phyloP scores from a whole-genome alignment of 2,888 invertebrate species.

The Aphidoletes aphidimyza region DNA sequence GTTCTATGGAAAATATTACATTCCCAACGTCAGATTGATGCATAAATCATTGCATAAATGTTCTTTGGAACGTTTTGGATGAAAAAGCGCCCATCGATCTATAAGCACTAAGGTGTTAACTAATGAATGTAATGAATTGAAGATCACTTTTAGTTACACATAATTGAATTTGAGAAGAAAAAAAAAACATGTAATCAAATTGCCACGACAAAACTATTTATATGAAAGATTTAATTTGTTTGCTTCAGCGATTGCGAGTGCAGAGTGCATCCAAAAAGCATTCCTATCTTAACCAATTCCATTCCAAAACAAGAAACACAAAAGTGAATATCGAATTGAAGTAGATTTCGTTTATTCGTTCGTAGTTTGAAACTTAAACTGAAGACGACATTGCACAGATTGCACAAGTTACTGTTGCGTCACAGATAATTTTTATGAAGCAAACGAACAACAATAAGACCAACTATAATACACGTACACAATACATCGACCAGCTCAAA shows the following conservation, averaged over 20 bases:
- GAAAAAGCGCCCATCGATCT: too few species aligned
- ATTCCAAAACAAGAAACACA: too few species aligned
- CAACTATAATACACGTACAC: not conserved
- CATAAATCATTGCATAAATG: too few species aligned
- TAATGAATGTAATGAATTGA: not conserved
- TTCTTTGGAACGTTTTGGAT: too few species aligned
- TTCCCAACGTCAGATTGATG: too few species aligned
- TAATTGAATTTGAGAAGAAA: not conserved
- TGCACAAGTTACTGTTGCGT: not conserved
- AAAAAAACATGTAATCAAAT: not conserved
- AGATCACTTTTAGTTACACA: not conserved
- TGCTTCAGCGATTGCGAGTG: too few species aligned
- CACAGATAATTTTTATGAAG: slow-evolving; percentile 23
- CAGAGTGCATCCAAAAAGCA: too few species aligned
- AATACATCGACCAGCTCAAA: not conserved
- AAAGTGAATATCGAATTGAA: not conserved
- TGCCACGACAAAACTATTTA: not conserved
- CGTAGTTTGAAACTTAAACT: slow-evolving; percentile 44
- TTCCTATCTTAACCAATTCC: too few species aligned
- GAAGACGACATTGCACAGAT: not conserved
- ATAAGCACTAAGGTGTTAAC: not conserved
- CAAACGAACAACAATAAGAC: not conserved
- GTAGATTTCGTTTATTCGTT: slow-evolving; percentile 11
- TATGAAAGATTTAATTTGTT: too few species aligned
- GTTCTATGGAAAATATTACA: too few species aligned